Evolutionary conservation across 64 coral and sea anemone species (phyloP).

Genomic region (Orbicella faveolata): DNA sequence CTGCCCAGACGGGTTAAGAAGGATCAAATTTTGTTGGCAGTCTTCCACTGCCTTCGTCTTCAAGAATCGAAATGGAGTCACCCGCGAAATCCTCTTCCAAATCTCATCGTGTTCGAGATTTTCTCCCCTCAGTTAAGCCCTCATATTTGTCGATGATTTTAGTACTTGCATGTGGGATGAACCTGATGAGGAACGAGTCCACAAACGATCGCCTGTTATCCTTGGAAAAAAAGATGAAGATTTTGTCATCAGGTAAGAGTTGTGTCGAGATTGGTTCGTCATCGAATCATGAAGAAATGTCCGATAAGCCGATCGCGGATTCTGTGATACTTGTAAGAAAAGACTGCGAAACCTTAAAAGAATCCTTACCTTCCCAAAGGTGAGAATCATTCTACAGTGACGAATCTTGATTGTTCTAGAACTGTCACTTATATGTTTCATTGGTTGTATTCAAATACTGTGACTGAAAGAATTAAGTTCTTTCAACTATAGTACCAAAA

Average conservation of each 20-base stretch:
- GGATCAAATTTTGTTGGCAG: conserved; percentile 9
- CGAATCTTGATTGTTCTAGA: too few species aligned
- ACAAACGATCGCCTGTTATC: not conserved
- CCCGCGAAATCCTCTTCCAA: not conserved
- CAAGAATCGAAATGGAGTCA: not conserved
- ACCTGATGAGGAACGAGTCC: not conserved
- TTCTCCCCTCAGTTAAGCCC: not conserved
- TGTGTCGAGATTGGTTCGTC: too few species aligned
- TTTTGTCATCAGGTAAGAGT: not conserved
- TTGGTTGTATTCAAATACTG: too few species aligned
- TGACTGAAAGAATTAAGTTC: too few species aligned
- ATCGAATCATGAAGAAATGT: too few species aligned
- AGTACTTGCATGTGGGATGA: not conserved
- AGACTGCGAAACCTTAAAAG: not conserved
- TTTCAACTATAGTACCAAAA: too few species aligned
- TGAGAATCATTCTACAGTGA: too few species aligned
- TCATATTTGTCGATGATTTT: not conserved
- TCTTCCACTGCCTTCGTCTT: not conserved
- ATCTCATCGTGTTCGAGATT: not conserved
- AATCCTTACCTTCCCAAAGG: not conserved
- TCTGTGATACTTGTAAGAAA: not conserved
- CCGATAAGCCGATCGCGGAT: too few species aligned
- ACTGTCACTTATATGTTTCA: too few species aligned
- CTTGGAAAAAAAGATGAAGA: not conserved
- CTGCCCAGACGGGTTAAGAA: not conserved